Evolutionary conservation across 2,113 vertebrate genomes (phyloP).

Genomic region (Pelmatolapia mariae): DNA sequence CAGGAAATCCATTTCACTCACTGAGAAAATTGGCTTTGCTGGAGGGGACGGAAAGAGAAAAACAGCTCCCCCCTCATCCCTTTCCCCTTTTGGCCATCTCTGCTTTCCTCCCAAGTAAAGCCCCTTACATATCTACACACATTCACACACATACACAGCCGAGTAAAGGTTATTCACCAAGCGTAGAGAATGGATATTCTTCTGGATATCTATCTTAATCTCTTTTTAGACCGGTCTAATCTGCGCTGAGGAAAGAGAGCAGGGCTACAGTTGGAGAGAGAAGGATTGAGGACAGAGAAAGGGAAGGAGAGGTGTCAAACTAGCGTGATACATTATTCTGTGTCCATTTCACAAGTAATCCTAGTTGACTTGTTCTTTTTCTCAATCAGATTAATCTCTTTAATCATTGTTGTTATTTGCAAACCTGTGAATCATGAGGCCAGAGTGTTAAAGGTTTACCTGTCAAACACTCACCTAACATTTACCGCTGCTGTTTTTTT

Average conservation of each 20-base stretch:
- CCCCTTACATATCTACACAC: slow-evolving; percentile 5
- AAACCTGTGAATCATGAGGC: background rate
- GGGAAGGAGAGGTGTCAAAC: background rate
- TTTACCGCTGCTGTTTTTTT: background rate
- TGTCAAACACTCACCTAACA: background rate
- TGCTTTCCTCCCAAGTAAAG: slow-evolving; percentile 21
- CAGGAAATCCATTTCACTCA: slow-evolving; percentile 53
- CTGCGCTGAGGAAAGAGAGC: slow-evolving; percentile 18
- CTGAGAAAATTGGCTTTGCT: slow-evolving; percentile 54
- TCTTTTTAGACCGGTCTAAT: slow-evolving; percentile 42
- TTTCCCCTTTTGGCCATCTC: slow-evolving; percentile 3
- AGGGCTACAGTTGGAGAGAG: slow-evolving; percentile 8
- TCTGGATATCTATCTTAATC: slow-evolving; percentile 56
- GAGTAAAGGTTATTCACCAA: slow-evolving; percentile 43
- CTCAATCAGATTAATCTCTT: background rate
- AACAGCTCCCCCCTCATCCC: background rate
- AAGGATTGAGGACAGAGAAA: slow-evolving; percentile 13
- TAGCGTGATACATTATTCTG: background rate
- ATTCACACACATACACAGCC: background rate
- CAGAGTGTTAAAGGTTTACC: background rate
- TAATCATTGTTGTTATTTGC: background rate
- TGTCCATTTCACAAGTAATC: background rate
- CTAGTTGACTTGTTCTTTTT: background rate
- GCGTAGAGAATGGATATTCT: slow-evolving; percentile 31
- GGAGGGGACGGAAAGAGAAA: slow-evolving; percentile 12